Base-by-base conservation (phyloP, 2,888 invertebrate species). In the Parelbella ahira region DNA sequence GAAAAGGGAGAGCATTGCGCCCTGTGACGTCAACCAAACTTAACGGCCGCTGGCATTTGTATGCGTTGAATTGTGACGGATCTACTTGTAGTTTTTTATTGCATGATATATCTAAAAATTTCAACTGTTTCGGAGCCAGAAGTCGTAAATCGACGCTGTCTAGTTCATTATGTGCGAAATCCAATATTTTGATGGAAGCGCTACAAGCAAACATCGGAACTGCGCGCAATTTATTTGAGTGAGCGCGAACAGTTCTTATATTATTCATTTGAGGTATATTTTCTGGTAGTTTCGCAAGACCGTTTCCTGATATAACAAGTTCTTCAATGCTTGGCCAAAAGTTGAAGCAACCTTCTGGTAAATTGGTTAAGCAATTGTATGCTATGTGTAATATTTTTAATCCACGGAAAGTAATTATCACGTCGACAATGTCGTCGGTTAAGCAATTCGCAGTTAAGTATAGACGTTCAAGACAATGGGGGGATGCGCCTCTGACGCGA, bases 21-120 rank as follows among this genome's bases (percentile, higher is more conserved):
- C 95, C 95, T 0, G 94, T 94, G 0, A 95, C 95, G 66, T 96
- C 95, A 0, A 96, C 93, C 12, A 96, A 81, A 60, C 94, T 95
- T 78, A 95, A 90, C 2, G 94, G 93, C 25, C 95, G 83, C 66
- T 94, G 93, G 21, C 93, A 93, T 74, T 93, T 89, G 59, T 94
- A 95, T 1, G 91, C 91, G 67, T 92, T 93, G 51, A 95, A 93
- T 68, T 95, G 94, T 25, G 93, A 90, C 6, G 94, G 93, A 62
- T 96, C 95, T 1, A 96, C 94, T 75, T 94, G 94, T 4, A 96
- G 80, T 58, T 94, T 92, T 27, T 91, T 89, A 62, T 96, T 96
- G 56, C 95, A 95, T 0, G 95, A 95, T 61, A 96, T 90, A 70
- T 96, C 96, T 29, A 96, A 82, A 69, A 94, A 95, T 66, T 95